Evolutionary conservation across 2,888 invertebrate genomes (phyloP).

Genomic region (Acrocyrtus sp.): DNA sequence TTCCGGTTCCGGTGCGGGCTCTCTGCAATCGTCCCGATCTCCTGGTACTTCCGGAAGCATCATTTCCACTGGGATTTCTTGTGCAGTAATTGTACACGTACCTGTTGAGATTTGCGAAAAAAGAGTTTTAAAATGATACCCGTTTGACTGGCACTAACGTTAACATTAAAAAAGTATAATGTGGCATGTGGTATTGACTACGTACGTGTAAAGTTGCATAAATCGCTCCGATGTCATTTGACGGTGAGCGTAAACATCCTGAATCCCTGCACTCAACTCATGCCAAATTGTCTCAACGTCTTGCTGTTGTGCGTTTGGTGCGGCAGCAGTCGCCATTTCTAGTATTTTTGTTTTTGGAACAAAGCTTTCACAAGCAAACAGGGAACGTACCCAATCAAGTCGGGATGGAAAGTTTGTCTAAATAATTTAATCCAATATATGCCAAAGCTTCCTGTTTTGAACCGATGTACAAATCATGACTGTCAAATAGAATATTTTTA

Average conservation of each 20-base stretch:
- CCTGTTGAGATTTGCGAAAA: background rate
- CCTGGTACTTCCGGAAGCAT: conserved; percentile 21
- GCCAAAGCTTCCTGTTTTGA: too few relatives aligned
- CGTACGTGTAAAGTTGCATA: conserved; percentile 55
- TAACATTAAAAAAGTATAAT: background rate
- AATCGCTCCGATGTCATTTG: conserved; percentile 48
- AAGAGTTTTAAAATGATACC: background rate
- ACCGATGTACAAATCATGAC: too few relatives aligned
- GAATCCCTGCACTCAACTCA: conserved; percentile 37
- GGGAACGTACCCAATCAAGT: too few relatives aligned
- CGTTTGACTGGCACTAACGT: too few relatives aligned
- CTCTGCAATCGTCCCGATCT: conserved; percentile 22
- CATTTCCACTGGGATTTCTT: conserved; percentile 15
- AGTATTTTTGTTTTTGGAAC: background rate
- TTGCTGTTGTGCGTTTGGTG: background rate
- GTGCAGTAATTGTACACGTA: conserved; percentile 54
- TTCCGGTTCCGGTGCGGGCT: conserved; percentile 5
- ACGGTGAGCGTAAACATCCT: conserved; percentile 46
- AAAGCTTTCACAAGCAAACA: background rate
- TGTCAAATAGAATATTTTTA: too few relatives aligned
- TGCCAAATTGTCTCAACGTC: conserved; percentile 48
- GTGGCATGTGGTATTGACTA: background rate
- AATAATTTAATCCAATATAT: too few relatives aligned
- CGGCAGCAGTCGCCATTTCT: conserved; percentile 6
- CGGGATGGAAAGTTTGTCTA: too few relatives aligned